Conservation (phyloP, 1,140 invertebrate genomes). For the Bombus affinis region DNA sequence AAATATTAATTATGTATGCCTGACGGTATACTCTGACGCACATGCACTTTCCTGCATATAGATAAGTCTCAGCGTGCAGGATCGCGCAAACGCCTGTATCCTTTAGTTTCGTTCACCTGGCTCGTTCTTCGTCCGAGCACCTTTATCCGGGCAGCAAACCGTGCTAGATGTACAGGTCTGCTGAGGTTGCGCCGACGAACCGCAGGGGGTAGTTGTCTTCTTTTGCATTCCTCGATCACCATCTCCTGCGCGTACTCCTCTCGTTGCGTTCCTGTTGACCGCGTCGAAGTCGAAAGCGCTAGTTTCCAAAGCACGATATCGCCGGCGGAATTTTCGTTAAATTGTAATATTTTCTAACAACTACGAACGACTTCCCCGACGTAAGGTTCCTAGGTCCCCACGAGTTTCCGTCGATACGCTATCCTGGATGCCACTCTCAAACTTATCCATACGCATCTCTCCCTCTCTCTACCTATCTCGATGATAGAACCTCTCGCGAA, state of each 20-base stretch:
- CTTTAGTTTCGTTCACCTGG: conserved; percentile 8
- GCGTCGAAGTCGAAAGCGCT: background rate
- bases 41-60: conserved; percentile 73
- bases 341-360: background rate
- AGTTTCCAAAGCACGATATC: background rate
- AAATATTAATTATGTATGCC: conserved; percentile 81
- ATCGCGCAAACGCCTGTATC: conserved; percentile 43
- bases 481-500: conserved; percentile 3
- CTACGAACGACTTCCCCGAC: no score
- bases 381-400: no score
- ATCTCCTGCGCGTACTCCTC: background rate
- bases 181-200: conserved; percentile 48
- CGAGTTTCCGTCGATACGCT: no score
- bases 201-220: conserved; percentile 42
- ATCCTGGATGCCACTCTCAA: background rate
- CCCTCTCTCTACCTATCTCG: conserved; percentile 12
- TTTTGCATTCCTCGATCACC: background rate
- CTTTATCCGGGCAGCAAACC: conserved; percentile 22
- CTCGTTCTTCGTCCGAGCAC: background rate
- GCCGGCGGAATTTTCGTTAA: background rate
- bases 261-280: background rate
- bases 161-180: conserved; percentile 27
- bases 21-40: conserved; percentile 71
- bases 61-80: conserved; percentile 43
- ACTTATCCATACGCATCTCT: background rate